A percentile compares a stretch with the other conserved stretches of the same genome.
Conservation (phyloP, 2,797 vertebrate genomes). For the Valencia hispanica region DNA sequence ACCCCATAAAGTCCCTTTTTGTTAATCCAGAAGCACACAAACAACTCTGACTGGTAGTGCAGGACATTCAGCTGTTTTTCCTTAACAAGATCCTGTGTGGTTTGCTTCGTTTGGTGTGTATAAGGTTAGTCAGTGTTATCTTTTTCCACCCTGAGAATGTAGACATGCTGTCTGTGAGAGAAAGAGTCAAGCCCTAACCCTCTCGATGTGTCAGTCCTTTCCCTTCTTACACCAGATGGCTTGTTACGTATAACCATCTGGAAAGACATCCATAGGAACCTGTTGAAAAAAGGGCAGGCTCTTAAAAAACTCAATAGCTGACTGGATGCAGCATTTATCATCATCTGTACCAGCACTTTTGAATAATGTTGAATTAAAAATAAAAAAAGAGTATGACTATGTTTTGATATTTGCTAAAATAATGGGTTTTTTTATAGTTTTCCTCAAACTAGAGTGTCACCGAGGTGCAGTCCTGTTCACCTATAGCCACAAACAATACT, state of each 20-base stretch:
- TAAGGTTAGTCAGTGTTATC: background rate
- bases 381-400: background rate
- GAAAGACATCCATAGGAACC: background rate
- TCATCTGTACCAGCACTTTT: background rate
- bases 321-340: background rate
- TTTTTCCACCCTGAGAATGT: background rate
- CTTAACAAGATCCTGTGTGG: background rate
- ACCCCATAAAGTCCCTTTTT: background rate
- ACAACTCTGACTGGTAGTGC: background rate
- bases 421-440: no score
- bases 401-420: no score
- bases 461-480: background rate
- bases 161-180: background rate
- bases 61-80: background rate
- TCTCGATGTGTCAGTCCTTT: slow-evolving; percentile 2
- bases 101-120: background rate
- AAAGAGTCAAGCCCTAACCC: background rate
- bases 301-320: background rate
- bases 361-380: background rate
- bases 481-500: background rate
- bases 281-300: background rate
- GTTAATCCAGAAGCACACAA: background rate
- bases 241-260: background rate
- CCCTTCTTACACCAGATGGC: slow-evolving; percentile 6
- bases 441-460: no score